A percentile compares a stretch with the other conserved stretches of the same genome.
These are phyloP conservation scores for Eutolmus rufibarbis DNA, from an alignment of 2,888 invertebrate species.

Conservation along the genomic window DNA sequence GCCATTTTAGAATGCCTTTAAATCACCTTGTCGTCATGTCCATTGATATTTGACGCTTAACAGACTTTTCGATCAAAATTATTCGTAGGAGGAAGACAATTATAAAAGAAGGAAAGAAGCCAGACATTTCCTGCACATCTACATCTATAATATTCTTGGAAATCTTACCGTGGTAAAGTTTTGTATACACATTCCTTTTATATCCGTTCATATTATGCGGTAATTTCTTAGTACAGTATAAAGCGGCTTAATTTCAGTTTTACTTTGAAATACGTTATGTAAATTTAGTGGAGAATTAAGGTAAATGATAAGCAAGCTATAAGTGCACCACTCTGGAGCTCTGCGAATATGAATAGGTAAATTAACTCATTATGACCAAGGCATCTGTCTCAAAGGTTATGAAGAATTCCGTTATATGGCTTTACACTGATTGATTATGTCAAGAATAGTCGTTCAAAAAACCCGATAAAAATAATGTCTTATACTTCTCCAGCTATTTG, in stretches of 20 bases:
- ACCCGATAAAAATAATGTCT: too few species aligned
- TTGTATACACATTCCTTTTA: background rate
- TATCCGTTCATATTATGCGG: background rate
- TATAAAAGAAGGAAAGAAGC: background rate
- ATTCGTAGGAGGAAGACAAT: background rate
- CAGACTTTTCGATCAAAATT: slow-evolving; percentile 11
- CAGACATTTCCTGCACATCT: background rate
- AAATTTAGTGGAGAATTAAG: background rate
- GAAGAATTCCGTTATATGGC: too few species aligned
- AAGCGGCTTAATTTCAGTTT: background rate
- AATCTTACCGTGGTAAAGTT: background rate
- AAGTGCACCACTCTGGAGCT: too few species aligned
- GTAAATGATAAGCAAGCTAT: background rate
- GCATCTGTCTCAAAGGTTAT: too few species aligned
- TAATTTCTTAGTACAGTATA: background rate
- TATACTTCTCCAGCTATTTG: too few species aligned
- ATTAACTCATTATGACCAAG: too few species aligned
- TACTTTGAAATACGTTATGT: background rate
- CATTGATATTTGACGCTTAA: background rate
- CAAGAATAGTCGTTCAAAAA: too few species aligned
- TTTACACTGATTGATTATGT: too few species aligned
- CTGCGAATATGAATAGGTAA: too few species aligned
- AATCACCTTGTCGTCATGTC: slow-evolving; percentile 5
- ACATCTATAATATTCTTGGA: background rate
- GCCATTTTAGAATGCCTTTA: background rate